A percentile compares a stretch with the other conserved stretches of the same genome.
Evolutionary conservation across 2,797 vertebrate species (phyloP).

Genomic region (Neosilurus mollespiculum): DNA sequence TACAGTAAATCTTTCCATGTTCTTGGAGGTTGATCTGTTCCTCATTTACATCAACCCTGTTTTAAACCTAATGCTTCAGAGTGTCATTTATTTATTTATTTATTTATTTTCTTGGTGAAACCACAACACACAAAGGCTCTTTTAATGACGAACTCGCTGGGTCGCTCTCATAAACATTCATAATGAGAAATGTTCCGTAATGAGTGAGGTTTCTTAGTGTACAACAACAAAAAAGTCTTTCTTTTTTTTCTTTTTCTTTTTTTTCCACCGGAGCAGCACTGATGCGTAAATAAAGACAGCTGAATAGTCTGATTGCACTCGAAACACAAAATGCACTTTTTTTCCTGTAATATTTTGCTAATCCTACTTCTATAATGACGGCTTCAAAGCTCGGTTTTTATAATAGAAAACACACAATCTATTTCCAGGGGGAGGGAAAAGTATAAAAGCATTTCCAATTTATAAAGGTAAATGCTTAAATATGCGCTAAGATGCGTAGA

Average conservation of each 20-base stretch:
- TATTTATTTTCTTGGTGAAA: slow-evolving; percentile 24
- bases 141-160: slow-evolving; percentile 51
- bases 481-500: background rate
- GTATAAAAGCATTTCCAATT: background rate
- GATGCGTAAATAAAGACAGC: slow-evolving; percentile 33
- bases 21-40: slow-evolving; percentile 35
- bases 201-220: background rate
- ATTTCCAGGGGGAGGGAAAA: background rate
- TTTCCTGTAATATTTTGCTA: background rate
- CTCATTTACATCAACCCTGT: slow-evolving; percentile 59
- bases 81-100: background rate
- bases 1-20: background rate
- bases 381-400: background rate
- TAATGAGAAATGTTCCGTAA: slow-evolving; percentile 37
- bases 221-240: slow-evolving; percentile 1
- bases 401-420: background rate
- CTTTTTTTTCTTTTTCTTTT: background rate
- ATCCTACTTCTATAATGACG: background rate
- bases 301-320: slow-evolving; percentile 59
- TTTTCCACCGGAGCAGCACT: background rate
- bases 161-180: slow-evolving; percentile 51
- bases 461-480: background rate
- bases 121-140: slow-evolving; percentile 49
- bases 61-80: slow-evolving; percentile 47
- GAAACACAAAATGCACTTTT: slow-evolving; percentile 37